Percentiles rank a stretch among this genome's conserved stretches.
Evolutionary conservation across 2,113 vertebrate genomes (phyloP).

Genomic region (Rynchops niger): DNA sequence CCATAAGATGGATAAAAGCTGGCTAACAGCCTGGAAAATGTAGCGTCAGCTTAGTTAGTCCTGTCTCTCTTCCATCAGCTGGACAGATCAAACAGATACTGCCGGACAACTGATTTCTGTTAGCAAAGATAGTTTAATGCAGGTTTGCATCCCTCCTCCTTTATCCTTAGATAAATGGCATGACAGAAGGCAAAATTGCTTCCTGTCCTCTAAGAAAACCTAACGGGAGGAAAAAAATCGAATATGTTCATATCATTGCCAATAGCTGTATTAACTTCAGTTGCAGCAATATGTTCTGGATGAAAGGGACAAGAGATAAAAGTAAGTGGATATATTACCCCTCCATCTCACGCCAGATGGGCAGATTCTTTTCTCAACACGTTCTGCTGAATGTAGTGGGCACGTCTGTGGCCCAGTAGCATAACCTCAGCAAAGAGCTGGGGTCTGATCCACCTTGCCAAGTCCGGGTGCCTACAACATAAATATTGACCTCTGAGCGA

Average conservation of each 20-base stretch:
- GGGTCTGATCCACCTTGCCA: not conserved
- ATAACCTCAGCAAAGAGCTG: not conserved
- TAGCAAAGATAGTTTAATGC: conserved; percentile 41
- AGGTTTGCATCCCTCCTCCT: conserved; percentile 38
- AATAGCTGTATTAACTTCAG: conserved; percentile 50
- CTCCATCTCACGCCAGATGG: not conserved
- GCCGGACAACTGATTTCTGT: conserved; percentile 33
- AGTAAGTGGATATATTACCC: not conserved
- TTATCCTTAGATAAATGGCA: conserved; percentile 56
- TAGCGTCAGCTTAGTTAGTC: not conserved
- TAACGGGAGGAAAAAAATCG: not conserved
- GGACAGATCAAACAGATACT: conserved; percentile 49
- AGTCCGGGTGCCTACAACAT: not conserved
- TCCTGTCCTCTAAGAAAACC: conserved; percentile 52
- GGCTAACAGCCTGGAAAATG: conserved; percentile 18
- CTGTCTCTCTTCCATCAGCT: conserved; percentile 22
- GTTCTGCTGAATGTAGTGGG: not conserved
- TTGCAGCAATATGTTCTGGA: conserved; percentile 22
- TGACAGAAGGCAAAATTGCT: conserved; percentile 54
- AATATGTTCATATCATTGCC: conserved; percentile 35
- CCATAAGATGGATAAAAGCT: conserved; percentile 20
- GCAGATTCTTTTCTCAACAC: not conserved
- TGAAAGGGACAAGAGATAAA: conserved; percentile 45
- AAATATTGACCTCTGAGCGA: not conserved
- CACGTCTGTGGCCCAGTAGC: not conserved